A percentile compares a stretch with the other conserved stretches of the same genome.
These are phyloP conservation scores for Nephrotoma guestfalica DNA, from an alignment of 2,888 invertebrate species.

Conservation along the genomic window DNA sequence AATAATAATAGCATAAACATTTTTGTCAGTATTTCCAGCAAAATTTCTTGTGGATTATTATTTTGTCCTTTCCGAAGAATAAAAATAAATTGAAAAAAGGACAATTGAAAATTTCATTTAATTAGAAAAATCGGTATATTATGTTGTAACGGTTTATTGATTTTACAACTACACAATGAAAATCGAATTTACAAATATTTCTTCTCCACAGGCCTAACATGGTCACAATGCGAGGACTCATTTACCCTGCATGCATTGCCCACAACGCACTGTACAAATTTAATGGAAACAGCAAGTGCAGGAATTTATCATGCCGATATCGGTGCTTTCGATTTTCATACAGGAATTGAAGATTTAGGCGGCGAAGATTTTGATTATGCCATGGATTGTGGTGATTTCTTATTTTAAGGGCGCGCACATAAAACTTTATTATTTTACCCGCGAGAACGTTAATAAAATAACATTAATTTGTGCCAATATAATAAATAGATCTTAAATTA, in stretches of 20 bases:
- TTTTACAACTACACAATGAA: background rate
- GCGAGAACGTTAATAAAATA: background rate
- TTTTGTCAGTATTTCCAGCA: background rate
- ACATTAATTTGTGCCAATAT: background rate
- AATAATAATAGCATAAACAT: background rate
- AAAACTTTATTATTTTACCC: background rate
- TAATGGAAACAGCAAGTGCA: slow-evolving; percentile 39
- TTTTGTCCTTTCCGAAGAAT: background rate
- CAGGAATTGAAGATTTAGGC: slow-evolving; percentile 33
- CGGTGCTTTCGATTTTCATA: slow-evolving; percentile 40
- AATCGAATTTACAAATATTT: background rate
- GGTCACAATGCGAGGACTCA: slow-evolving; percentile 52
- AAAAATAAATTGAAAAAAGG: background rate
- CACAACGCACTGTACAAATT: slow-evolving; percentile 46
- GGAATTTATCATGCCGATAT: slow-evolving; percentile 46
- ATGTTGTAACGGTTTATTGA: background rate
- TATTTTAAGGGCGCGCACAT: slow-evolving; percentile 38
- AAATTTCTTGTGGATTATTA: background rate
- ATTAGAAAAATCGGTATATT: background rate
- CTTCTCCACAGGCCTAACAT: slow-evolving; percentile 37
- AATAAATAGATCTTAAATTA: background rate
- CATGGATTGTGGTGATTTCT: slow-evolving; percentile 57
- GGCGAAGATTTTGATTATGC: slow-evolving; percentile 54
- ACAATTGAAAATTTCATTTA: background rate
- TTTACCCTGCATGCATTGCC: slow-evolving; percentile 50